phyloP scores from a whole-genome alignment of 2,113 vertebrate species.

The Aepyceros melampus region DNA sequence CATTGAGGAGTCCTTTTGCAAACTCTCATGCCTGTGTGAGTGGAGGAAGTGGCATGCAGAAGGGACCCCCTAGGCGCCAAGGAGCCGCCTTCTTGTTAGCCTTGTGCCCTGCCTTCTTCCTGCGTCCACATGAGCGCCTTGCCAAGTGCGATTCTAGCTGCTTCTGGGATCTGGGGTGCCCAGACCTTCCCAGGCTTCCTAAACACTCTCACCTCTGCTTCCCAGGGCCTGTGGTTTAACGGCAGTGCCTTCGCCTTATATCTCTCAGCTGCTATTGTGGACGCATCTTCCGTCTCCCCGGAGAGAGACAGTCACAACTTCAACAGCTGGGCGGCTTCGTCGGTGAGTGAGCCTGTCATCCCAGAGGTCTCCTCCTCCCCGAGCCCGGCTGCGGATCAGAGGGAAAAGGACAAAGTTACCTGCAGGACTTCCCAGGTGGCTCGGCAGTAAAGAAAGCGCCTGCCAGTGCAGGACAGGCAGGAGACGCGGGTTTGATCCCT shows the following conservation, averaged over 20 bases:
- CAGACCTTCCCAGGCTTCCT: background rate
- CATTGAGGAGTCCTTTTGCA: background rate
- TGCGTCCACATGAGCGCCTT: background rate
- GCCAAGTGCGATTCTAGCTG: background rate
- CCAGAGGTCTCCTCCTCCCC: background rate
- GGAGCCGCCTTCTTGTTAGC: background rate
- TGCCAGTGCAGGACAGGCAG: background rate
- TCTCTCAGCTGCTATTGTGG: constrained; percentile 87
- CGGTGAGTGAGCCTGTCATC: constrained; percentile 82
- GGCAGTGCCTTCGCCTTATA: constrained; percentile 88
- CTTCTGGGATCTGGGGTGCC: background rate
- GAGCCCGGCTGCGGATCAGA: background rate
- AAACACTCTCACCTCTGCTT: background rate
- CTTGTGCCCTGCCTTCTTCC: background rate
- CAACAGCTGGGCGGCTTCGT: constrained; percentile 93
- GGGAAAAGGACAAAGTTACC: background rate
- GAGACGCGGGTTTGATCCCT: background rate
- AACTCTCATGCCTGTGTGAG: background rate
- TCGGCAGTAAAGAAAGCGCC: background rate
- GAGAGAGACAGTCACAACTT: constrained; percentile 88
- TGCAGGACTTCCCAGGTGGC: background rate
- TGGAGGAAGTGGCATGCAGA: background rate
- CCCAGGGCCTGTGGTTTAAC: constrained; percentile 90
- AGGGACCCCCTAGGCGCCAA: background rate
- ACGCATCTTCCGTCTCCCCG: constrained; percentile 82